Evolutionary conservation across 2,797 vertebrate species (phyloP).

Genomic region (Syngnathus rostellatus): DNA sequence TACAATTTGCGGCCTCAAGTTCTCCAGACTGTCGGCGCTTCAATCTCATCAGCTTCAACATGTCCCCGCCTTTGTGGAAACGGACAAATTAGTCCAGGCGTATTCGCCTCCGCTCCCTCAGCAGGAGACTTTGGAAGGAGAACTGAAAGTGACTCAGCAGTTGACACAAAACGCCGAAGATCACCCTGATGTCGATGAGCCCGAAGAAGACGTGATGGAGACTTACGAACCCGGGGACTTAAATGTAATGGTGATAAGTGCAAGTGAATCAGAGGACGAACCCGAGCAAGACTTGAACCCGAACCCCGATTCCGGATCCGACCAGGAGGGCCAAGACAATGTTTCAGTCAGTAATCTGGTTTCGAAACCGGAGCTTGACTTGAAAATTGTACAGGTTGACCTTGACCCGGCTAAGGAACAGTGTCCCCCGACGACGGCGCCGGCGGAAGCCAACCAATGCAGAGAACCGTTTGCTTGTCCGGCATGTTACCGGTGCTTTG

Average conservation of each 20-base stretch:
- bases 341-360: slow-evolving; percentile 17
- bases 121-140: slow-evolving; percentile 19
- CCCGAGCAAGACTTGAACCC: slow-evolving; percentile 46
- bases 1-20: slow-evolving; percentile 67
- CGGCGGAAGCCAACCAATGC: slow-evolving; percentile 8
- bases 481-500: slow-evolving; percentile 66
- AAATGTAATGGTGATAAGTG: slow-evolving; percentile 65
- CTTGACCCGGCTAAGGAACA: slow-evolving; percentile 43
- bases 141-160: slow-evolving; percentile 12
- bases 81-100: slow-evolving; percentile 30
- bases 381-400: slow-evolving; percentile 70
- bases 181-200: slow-evolving; percentile 18
- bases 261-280: slow-evolving; percentile 61
- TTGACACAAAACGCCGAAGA: slow-evolving; percentile 8
- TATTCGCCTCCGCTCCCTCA: slow-evolving; percentile 14
- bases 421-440: slow-evolving; percentile 3
- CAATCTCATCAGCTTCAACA: slow-evolving; percentile 70
- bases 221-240: slow-evolving; percentile 56
- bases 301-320: slow-evolving; percentile 68
- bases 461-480: slow-evolving; percentile 58
- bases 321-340: slow-evolving; percentile 53
- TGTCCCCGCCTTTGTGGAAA: slow-evolving; percentile 52
- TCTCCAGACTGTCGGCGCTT: slow-evolving; percentile 71
- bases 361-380: slow-evolving; percentile 54
- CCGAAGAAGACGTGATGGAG: slow-evolving; percentile 43